Base-by-base conservation (phyloP, 2,113 vertebrate genomes). In the Stictonetta naevosa region DNA sequence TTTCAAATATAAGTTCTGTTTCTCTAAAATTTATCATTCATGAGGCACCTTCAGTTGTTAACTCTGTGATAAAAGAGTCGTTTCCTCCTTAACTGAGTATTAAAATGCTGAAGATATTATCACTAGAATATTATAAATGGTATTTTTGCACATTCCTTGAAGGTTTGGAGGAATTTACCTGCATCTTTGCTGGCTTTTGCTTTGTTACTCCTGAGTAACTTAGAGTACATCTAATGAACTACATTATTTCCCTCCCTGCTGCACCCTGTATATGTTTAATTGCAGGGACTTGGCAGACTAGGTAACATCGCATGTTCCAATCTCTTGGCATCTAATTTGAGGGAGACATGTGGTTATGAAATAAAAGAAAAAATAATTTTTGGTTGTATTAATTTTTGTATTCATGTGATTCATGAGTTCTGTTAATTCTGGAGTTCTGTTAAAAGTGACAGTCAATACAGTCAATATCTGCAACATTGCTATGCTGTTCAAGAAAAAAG, bases 1-100 rank as follows among this genome's bases (percentile, higher is more conserved):
- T 83, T 66, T 94, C n/a, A 66, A 83, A 93, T 91, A 58, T 22
- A 73, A 75, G 46, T 90, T 1, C 33, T 31, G 2, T 56, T 38
- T 95, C 83, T 63, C 48, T 79, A 63, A 26, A 68, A 90, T 80
- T 60, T 83, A 34, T 86, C 72, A 80, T 96, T 96, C 71, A 74
- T 28, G 29, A 83, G 53, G 5, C 66, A 77, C 25, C 34, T 86
- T 91, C 52, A 31, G 8, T 76, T 94, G 46, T 83, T 68, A 90
- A 38, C 40, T 93, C 56, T 72, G 31, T 94, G 82, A 82, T 82
- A 84, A 89, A 52, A 56, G 25, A 64, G 38, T 73, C 6, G 22
- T 68, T 8, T 63, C 10, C 60, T 85, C 52, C 26, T 88, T 96
- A 95, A 91, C 36, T n/a, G 25, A 66, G 25, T 95, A 96, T 92